Evolutionary conservation across 2,797 vertebrate species (phyloP).

Genomic region (Remorina albescens): DNA sequence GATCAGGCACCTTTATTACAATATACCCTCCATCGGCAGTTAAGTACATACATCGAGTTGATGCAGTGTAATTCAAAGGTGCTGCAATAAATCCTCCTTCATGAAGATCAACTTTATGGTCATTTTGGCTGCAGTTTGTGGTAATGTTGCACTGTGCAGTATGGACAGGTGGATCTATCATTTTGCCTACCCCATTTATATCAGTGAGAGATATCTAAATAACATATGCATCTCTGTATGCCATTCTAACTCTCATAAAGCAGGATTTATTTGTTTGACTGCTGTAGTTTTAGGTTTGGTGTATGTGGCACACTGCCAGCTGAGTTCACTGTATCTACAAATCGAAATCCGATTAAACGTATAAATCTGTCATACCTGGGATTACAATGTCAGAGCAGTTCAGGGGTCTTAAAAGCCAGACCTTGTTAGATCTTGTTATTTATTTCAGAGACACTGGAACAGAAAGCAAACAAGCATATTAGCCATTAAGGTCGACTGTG

Average conservation of each 20-base stretch:
- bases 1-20: not conserved
- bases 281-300: not conserved
- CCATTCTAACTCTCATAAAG: not conserved
- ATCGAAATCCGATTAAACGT: not conserved
- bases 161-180: not conserved
- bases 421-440: too few species aligned
- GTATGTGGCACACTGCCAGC: not conserved
- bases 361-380: not conserved
- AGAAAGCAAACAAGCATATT: not conserved
- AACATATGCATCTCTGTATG: too few species aligned
- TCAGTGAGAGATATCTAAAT: not conserved
- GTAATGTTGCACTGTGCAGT: not conserved
- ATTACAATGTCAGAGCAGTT: conserved; percentile 5
- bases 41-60: not conserved
- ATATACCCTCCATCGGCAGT: not conserved
- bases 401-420: conserved; percentile 10
- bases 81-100: not conserved
- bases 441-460: not conserved
- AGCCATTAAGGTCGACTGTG: not conserved
- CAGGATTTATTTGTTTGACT: not conserved
- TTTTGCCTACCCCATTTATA: not conserved
- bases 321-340: not conserved
- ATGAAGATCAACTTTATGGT: not conserved
- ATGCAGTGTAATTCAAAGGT: not conserved
- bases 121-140: not conserved